Percentiles rank a stretch among this genome's conserved stretches.
phyloP scores from a whole-genome alignment of 1,140 invertebrate species.

The Neodiprion lecontei region DNA sequence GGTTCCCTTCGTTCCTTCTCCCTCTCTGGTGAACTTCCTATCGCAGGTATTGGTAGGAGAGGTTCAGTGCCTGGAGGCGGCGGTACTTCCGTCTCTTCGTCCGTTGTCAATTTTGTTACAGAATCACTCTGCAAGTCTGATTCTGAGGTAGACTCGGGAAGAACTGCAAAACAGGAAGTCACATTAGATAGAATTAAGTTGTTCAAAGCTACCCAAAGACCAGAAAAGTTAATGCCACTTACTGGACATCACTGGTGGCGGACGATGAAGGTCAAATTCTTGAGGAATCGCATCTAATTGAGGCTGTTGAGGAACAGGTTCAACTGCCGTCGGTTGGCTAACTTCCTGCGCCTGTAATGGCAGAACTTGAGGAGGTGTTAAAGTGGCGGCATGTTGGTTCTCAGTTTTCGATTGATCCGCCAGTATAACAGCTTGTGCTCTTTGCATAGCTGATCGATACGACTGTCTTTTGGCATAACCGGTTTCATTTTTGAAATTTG shows the following conservation, averaged over 20 bases:
- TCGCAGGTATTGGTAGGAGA: slow-evolving; percentile 53
- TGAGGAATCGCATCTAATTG: background rate
- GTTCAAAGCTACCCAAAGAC: too few species aligned
- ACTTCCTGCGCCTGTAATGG: background rate
- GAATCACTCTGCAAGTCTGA: slow-evolving; percentile 43
- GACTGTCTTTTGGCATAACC: slow-evolving; percentile 71
- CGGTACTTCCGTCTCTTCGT: slow-evolving; percentile 56
- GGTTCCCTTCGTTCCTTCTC: slow-evolving; percentile 17
- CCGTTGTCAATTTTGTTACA: slow-evolving; percentile 41
- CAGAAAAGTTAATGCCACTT: slow-evolving; percentile 20
- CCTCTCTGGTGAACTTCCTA: slow-evolving; percentile 33
- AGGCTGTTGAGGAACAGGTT: background rate
- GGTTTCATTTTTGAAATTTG: slow-evolving; percentile 88
- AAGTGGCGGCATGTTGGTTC: slow-evolving; percentile 23
- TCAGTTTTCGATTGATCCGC: slow-evolving; percentile 38
- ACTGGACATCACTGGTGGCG: slow-evolving; percentile 31
- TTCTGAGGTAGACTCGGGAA: slow-evolving; percentile 43
- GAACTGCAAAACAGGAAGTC: slow-evolving; percentile 26
- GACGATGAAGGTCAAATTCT: background rate
- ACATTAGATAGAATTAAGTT: too few species aligned
- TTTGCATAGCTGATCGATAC: slow-evolving; percentile 38
- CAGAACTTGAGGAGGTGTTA: slow-evolving; percentile 8
- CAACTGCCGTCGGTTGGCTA: slow-evolving; percentile 22
- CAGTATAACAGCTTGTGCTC: slow-evolving; percentile 30
- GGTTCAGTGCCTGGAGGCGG: slow-evolving; percentile 60